Evolutionary conservation across 2,797 vertebrate genomes (phyloP).

Genomic region (Salarias fasciatus): DNA sequence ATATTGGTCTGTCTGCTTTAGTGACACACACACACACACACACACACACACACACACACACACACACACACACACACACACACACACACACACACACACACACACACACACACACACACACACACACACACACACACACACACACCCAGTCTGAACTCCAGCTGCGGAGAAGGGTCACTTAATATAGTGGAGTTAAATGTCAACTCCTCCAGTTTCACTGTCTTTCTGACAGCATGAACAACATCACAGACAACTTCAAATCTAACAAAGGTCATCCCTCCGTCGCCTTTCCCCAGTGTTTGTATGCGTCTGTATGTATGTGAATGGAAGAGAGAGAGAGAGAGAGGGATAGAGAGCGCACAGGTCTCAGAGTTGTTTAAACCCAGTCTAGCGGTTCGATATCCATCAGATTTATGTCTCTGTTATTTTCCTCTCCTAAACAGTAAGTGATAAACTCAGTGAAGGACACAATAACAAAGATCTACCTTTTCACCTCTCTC

Average conservation of each 20-base stretch:
- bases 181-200: conserved; percentile 64
- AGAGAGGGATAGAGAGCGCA: conserved; percentile 6
- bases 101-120: conserved; percentile 23
- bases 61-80: conserved; percentile 21
- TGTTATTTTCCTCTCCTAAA: conserved; percentile 70
- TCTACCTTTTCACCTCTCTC: conserved; percentile 59
- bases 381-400: conserved; percentile 48
- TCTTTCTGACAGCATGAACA: conserved; percentile 59
- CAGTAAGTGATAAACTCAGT: conserved; percentile 68
- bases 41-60: conserved; percentile 26
- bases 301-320: conserved; percentile 18
- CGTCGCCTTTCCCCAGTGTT: conserved; percentile 8
- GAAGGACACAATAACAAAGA: conserved; percentile 74
- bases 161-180: conserved; percentile 52
- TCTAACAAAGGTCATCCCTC: conserved; percentile 63
- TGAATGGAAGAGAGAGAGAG: background rate
- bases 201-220: conserved; percentile 61
- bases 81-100: conserved; percentile 21
- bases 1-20: conserved; percentile 12
- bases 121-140: background rate
- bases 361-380: conserved; percentile 60
- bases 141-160: conserved; percentile 34
- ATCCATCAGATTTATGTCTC: conserved; percentile 73
- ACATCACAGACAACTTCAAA: conserved; percentile 54
- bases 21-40: background rate